Base-by-base conservation (phyloP, 2,113 vertebrate genomes). In the Ceratotherium simum region DNA sequence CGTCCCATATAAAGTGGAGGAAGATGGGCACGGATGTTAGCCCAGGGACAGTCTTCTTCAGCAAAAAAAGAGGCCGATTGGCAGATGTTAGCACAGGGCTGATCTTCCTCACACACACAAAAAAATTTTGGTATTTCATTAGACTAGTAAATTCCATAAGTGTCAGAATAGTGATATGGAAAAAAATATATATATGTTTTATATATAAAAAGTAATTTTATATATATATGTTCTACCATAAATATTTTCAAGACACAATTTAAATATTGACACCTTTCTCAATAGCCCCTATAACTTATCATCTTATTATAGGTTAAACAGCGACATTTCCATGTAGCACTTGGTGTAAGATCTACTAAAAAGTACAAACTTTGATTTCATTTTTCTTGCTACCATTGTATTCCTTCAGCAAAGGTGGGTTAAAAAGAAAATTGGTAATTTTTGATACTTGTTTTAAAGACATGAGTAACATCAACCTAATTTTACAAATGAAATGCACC, bases 371-470 rank as follows among this genome's bases (percentile, higher is more conserved):
- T 48, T 76, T 42, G 2, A 33, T 72, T 96, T 91, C 36, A 21
- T 46, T 93, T 83, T 83, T 65, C 23, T 78, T 69, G 39, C 33
- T 82, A 84, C 39, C 14, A 29, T 42, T 86, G n/a, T n/a, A 69
- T 56, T 90, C 6, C 67, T 80, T 17, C 5, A 65, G 48, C 58
- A 82, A 93, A 93, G 11, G 1, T n/a, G 6, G 80, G 25, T 65
- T 90, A 2, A 78, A 64, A 95, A 76, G 29, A 80, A 54, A 87
- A 58, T 6, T 81, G 39, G 9, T 62, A 16, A 65, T n/a, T 95
- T 90, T 72, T 21, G 29, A 83, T 64, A 54, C 13, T 85, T 80
- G 36, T 31, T 95, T 76, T 62, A 79, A 95, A 93, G 54, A 73
- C 54, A 70, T 31, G 5, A 73, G 33, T 27, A 89, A 58, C 64